Base-by-base conservation (phyloP, 2,888 invertebrate species). In the Rhorus exstirpatorius region DNA sequence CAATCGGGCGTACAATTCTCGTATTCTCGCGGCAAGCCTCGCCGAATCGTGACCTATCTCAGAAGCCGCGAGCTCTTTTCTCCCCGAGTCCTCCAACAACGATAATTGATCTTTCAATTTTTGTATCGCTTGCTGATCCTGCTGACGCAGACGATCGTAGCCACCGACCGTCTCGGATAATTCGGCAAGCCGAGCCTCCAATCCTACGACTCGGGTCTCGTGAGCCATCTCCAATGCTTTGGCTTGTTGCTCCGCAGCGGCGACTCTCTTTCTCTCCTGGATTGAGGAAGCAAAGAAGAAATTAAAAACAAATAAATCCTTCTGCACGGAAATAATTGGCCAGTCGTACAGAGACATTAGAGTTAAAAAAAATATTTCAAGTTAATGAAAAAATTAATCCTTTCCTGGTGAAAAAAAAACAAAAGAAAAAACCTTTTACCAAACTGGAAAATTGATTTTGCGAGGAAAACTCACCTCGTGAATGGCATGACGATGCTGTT, bases 161-260 rank as follows among this genome's bases (percentile, higher is more conserved):
- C 95, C 95, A 0, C 97, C 97, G 1, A 97, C 95, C 0, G 96
- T 96, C 74, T 95, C 95, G 0, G 97, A 97, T 31, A 98, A 93
- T 89, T 98, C 97, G 0, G 97, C 96, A 17, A 97, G 92, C 83
- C 95, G 95, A 2, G 95, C 94, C 92, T 98, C 97, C 67, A 98
- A 93, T 63, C 95, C 94, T 0, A 96, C 96, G 0, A 97, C 97
- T 80, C 97, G 94, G 75, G 96, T 95, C 90, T 97, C 97, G 86
- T 97, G 96, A 1, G 95, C 94, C 0, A 95, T 95, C 79, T 96
- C 96, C 44, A 95, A 94, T 84, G 95, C 94, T 65, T 95, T 94
- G 0, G 96, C 95, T 17, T 95, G 94, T 79, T 96, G 96, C 88
- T 97, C 97, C 0, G 96, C 96, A 61, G 96, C 94, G 83, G 95